These are phyloP conservation scores for Sylvilagus floridanus DNA, from an alignment of 2,797 vertebrate genomes.

Conservation along the genomic window DNA sequence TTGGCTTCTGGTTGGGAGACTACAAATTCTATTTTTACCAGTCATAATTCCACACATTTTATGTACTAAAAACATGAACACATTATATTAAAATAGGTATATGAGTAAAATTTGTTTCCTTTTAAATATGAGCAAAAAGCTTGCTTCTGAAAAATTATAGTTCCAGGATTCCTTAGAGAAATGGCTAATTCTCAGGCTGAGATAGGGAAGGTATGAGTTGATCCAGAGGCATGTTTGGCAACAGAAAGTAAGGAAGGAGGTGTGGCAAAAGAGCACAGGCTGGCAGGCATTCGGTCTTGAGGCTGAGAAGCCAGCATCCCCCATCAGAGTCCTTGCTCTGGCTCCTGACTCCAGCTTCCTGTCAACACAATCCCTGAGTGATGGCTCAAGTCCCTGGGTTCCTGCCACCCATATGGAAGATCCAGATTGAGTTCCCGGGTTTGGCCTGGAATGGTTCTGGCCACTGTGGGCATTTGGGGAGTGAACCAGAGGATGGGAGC, in stretches of 20 bases:
- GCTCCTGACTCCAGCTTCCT: too few species aligned
- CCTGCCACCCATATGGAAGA: too few species aligned
- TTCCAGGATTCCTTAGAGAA: not conserved
- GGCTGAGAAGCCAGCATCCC: too few species aligned
- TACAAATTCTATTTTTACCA: constrained; percentile 32
- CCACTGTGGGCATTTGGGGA: too few species aligned
- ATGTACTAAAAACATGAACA: constrained; percentile 38
- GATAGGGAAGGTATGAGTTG: not conserved
- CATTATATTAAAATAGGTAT: not conserved
- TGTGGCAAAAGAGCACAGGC: too few species aligned
- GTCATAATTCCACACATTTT: constrained; percentile 22
- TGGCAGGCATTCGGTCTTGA: too few species aligned
- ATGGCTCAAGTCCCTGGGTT: too few species aligned
- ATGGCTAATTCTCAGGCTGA: not conserved
- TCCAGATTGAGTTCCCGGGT: too few species aligned
- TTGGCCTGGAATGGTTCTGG: too few species aligned
- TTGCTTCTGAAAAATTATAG: constrained; percentile 45
- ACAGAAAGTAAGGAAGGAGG: not conserved
- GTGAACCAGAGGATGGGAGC: too few species aligned
- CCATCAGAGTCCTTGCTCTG: too few species aligned
- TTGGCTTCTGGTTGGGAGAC: not conserved
- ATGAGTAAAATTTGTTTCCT: constrained; percentile 25
- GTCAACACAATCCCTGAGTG: too few species aligned
- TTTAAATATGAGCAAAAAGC: constrained; percentile 31
- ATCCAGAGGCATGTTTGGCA: not conserved